These are phyloP conservation scores for Conchocele bisecta DNA, from an alignment of 2,888 invertebrate genomes.

Conservation along the genomic window DNA sequence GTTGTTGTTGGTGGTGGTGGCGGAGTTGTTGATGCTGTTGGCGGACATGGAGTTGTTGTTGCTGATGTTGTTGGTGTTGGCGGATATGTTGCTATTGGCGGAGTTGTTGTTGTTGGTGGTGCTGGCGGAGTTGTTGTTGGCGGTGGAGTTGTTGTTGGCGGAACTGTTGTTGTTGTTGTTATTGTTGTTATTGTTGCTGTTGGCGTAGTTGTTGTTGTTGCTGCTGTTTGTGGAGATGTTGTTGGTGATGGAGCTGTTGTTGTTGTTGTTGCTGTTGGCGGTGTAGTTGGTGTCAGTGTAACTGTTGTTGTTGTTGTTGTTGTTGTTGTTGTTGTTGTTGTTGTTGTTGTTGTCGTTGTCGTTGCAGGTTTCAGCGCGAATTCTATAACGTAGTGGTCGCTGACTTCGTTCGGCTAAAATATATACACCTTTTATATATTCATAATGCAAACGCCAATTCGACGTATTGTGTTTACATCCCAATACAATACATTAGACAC, in stretches of 20 bases:
- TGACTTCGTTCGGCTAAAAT: too few species aligned
- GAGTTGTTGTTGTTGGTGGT: conserved; percentile 11
- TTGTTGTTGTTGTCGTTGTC: neutral
- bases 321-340: neutral
- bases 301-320: neutral
- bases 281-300: neutral
- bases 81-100: conserved; percentile 10
- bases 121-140: conserved; percentile 8
- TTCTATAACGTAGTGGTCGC: too few species aligned
- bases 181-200: neutral
- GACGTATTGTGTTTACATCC: too few species aligned
- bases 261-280: neutral
- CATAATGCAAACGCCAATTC: too few species aligned
- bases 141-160: neutral
- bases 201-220: neutral
- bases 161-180: neutral
- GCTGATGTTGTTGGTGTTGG: conserved; percentile 28
- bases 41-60: conserved; percentile 8
- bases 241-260: too few species aligned
- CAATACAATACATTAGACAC: too few species aligned
- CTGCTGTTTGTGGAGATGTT: neutral
- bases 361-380: neutral
- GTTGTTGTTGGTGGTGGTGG: conserved; percentile 10
- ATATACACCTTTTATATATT: too few species aligned
- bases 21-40: conserved; percentile 11